Percentiles rank a stretch among this genome's conserved stretches.
These are phyloP conservation scores for Hirtodrosophila confusa DNA, from an alignment of 2,888 invertebrate species.

Conservation along the genomic window DNA sequence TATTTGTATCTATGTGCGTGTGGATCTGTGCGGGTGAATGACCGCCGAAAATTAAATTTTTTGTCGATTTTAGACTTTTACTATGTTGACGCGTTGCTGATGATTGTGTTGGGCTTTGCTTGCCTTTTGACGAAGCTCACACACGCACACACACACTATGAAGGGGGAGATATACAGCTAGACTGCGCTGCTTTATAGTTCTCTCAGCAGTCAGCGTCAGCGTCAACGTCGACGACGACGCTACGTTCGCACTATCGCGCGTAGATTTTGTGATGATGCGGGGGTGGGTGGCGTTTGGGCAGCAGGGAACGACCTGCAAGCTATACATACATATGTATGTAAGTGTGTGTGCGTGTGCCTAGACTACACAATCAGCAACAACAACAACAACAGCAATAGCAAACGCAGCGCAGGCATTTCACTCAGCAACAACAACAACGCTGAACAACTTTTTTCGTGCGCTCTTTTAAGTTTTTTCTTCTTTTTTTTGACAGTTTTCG, in stretches of 20 bases:
- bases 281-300: slow-evolving; percentile 27
- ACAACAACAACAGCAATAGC: slow-evolving; percentile 25
- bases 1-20: slow-evolving; percentile 33
- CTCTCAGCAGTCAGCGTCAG: slow-evolving; percentile 1
- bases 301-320: slow-evolving; percentile 57
- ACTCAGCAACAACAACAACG: slow-evolving; percentile 51
- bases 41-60: slow-evolving; percentile 83
- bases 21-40: slow-evolving; percentile 81
- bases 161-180: slow-evolving; percentile 21
- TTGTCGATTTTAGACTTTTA: slow-evolving; percentile 83
- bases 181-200: slow-evolving; percentile 46
- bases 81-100: slow-evolving; percentile 78
- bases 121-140: slow-evolving; percentile 40
- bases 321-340: slow-evolving; percentile 33
- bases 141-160: slow-evolving; percentile 9
- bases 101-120: slow-evolving; percentile 55
- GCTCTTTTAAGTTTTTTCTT: slow-evolving; percentile 36
- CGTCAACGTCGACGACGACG: slow-evolving; percentile 23
- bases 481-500: slow-evolving; percentile 30
- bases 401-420: slow-evolving; percentile 63
- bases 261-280: slow-evolving; percentile 37
- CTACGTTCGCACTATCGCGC: slow-evolving; percentile 67
- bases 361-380: slow-evolving; percentile 73
- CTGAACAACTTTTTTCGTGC: slow-evolving; percentile 50
- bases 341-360: slow-evolving; percentile 50